A percentile compares a stretch with the other conserved stretches of the same genome.
These are phyloP conservation scores for Acomys russatus DNA, from an alignment of 2,797 vertebrate genomes.

Conservation along the genomic window DNA sequence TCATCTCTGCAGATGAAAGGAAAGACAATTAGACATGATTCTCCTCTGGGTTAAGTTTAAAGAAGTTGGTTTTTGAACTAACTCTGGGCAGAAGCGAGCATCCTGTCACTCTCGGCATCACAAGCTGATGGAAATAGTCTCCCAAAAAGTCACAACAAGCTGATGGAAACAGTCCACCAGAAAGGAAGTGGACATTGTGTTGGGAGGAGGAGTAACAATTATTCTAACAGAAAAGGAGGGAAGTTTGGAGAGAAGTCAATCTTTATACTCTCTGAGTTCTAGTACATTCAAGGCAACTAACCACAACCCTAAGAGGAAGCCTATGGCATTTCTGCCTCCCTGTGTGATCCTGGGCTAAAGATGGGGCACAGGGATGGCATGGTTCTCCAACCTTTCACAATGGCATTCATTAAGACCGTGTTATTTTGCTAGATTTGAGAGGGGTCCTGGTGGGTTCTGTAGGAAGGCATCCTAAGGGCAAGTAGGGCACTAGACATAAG, in stretches of 20 bases:
- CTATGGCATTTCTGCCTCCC: background rate
- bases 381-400: rapidly evolving
- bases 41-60: background rate
- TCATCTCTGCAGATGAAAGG: background rate
- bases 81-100: no score
- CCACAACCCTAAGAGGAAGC: background rate
- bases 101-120: no score
- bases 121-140: background rate
- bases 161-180: background rate
- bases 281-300: background rate
- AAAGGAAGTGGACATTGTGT: background rate
- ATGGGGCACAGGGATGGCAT: no score
- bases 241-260: background rate
- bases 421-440: background rate
- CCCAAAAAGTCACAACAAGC: background rate
- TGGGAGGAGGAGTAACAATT: background rate
- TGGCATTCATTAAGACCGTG: background rate
- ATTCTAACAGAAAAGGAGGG: background rate
- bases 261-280: background rate
- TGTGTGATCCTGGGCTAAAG: background rate
- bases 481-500: background rate
- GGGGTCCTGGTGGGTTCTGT: background rate
- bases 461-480: background rate
- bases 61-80: background rate
- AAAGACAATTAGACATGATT: background rate